Base-by-base conservation (phyloP, 2,888 invertebrate species). In the Diaprepes abbreviatus region DNA sequence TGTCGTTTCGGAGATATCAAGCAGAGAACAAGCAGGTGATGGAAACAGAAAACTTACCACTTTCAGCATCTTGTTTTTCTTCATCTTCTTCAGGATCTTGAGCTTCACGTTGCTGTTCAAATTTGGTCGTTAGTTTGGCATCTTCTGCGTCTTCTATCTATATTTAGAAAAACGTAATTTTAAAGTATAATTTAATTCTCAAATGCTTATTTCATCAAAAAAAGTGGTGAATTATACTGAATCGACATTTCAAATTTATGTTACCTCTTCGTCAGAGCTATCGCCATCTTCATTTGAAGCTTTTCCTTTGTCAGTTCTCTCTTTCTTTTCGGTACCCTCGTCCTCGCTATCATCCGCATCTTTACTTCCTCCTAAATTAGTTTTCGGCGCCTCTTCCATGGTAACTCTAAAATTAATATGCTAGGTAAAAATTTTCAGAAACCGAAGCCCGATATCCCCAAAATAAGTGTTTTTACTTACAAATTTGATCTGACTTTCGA, bases 201-300 rank as follows among this genome's bases (percentile, higher is more conserved):
- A 36, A 36, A 12, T 7, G 14, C n/a, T n/a, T n/a, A n/a, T n/a
- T n/a, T n/a, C n/a, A n/a, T n/a, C n/a, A n/a, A n/a, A n/a, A n/a
- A n/a, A n/a, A n/a, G n/a, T n/a, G n/a, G n/a, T n/a, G n/a, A n/a
- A n/a, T n/a, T n/a, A n/a, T n/a, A n/a, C n/a, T n/a, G n/a, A n/a
- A n/a, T n/a, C n/a, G n/a, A n/a, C n/a, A n/a, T n/a, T n/a, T n/a
- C n/a, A 36, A 36, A 2, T 3, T 36, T n/a, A 17, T 6, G 17
- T 17, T 7, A 85, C 87, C 66, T 93, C 92, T 69, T 90, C 91
- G 72, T 92, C 92, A 0, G 91, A 90, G 73, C 91, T 90, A 85
- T 74, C 82, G 76, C 40, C 78, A 16, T 79, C 79, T n/a, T 59
- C 31, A 10, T 24, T 55, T 54, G 35, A 21, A 35, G 45, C 50